These are phyloP conservation scores for Samia ricini DNA, from an alignment of 1,140 invertebrate species.

Conservation along the genomic window DNA sequence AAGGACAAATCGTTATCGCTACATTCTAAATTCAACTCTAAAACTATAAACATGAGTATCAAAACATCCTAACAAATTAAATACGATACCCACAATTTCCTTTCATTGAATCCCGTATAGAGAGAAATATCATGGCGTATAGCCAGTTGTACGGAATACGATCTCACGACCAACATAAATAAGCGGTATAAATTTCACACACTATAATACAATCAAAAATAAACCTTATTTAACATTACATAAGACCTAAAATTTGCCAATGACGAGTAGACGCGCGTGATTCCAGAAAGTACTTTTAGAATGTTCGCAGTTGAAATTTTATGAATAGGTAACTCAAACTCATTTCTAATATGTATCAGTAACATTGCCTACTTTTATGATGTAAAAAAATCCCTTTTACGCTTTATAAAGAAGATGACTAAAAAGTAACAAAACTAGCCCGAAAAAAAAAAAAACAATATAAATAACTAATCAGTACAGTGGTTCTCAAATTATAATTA, in stretches of 20 bases:
- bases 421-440: too few species aligned
- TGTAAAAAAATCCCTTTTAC: too few species aligned
- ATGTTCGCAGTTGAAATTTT: too few species aligned
- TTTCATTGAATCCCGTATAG: slow-evolving; percentile 9
- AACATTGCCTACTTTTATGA: too few species aligned
- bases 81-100: slow-evolving; percentile 21
- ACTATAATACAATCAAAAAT: background rate
- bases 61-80: background rate
- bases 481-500: too few species aligned
- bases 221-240: slow-evolving; percentile 16
- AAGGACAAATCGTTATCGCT: background rate
- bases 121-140: slow-evolving; percentile 10
- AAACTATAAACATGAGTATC: slow-evolving; percentile 6
- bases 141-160: slow-evolving; percentile 35
- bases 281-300: slow-evolving; percentile 26
- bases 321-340: too few species aligned
- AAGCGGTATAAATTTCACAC: slow-evolving; percentile 33
- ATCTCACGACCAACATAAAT: slow-evolving; percentile 73
- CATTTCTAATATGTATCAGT: too few species aligned
- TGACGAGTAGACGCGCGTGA: slow-evolving; percentile 29
- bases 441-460: too few species aligned
- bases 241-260: slow-evolving; percentile 28
- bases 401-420: too few species aligned
- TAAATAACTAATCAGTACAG: too few species aligned
- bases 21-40: background rate